Percentiles rank a stretch among this genome's conserved stretches.
These are phyloP conservation scores for Nesogale talazaci DNA, from an alignment of 2,113 vertebrate species.

Conservation along the genomic window DNA sequence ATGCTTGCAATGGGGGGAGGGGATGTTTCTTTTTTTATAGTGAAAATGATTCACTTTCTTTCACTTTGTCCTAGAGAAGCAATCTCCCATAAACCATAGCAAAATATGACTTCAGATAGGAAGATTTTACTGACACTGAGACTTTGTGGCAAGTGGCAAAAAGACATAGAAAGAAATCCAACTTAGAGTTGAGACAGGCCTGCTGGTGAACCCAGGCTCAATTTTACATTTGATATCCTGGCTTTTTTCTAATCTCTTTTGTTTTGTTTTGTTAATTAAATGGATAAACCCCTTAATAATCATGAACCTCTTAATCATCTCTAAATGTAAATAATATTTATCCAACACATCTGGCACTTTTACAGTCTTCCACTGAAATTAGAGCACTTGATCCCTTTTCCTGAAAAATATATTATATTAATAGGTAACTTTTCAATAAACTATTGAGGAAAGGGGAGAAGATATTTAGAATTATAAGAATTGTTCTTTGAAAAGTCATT, in stretches of 20 bases:
- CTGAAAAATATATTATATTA: conserved; percentile 1
- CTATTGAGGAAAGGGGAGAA: background rate
- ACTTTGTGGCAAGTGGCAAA: background rate
- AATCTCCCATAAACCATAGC: background rate
- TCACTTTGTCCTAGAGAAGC: background rate
- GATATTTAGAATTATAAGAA: background rate
- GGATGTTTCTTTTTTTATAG: background rate
- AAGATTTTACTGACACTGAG: background rate
- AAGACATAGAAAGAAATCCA: background rate
- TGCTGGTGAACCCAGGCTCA: no score
- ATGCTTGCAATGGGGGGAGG: background rate
- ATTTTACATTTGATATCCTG: background rate
- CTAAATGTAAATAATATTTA: background rate
- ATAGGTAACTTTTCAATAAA: conserved; percentile 7
- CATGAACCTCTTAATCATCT: background rate
- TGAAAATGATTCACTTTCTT: background rate
- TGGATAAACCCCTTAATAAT: background rate
- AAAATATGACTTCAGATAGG: background rate
- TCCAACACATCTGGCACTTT: background rate
- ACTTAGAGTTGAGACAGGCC: background rate
- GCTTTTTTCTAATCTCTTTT: background rate
- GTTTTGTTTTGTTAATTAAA: background rate
- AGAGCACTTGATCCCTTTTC: background rate
- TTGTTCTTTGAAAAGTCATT: conserved; percentile 5
- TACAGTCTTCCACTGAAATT: background rate